Percentiles rank a stretch among this genome's conserved stretches.
These are phyloP conservation scores for Acinonyx jubatus DNA, from an alignment of 2,113 vertebrate genomes.

Conservation along the genomic window DNA sequence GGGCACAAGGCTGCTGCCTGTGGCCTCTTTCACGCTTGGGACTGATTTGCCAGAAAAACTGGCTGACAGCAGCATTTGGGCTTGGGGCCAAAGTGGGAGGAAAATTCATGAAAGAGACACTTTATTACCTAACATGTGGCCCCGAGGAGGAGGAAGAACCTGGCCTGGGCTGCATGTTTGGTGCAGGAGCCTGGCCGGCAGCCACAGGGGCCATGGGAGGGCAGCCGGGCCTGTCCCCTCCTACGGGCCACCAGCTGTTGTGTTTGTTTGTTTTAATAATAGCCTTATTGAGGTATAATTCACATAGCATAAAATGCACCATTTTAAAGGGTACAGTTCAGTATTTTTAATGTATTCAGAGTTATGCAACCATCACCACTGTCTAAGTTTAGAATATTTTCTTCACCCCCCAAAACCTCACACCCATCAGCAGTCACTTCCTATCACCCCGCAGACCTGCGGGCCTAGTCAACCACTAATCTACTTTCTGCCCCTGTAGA, in stretches of 20 bases:
- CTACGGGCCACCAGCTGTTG: constrained; percentile 48
- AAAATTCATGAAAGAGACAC: neutral
- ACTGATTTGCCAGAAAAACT: neutral
- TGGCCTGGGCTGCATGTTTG: neutral
- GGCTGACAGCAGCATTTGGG: neutral
- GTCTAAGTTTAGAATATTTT: constrained; percentile 39
- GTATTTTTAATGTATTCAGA: neutral
- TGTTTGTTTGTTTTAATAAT: constrained; percentile 65
- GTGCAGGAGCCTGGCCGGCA: neutral
- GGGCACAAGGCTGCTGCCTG: fast-evolving
- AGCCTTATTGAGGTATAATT: constrained; percentile 67
- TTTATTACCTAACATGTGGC: neutral
- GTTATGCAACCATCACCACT: neutral
- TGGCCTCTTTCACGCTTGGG: neutral
- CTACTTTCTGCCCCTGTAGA: neutral
- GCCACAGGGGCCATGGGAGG: neutral
- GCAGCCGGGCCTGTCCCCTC: neutral
- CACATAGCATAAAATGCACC: constrained; percentile 42
- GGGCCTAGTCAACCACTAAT: neutral
- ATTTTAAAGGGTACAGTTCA: neutral
- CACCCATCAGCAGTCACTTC: neutral
- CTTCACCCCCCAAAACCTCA: neutral
- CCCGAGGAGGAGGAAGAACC: neutral
- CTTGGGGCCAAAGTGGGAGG: neutral
- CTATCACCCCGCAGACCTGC: neutral